Evolutionary conservation across 2,888 invertebrate species (phyloP).

Genomic region (Galerucella pusilla): DNA sequence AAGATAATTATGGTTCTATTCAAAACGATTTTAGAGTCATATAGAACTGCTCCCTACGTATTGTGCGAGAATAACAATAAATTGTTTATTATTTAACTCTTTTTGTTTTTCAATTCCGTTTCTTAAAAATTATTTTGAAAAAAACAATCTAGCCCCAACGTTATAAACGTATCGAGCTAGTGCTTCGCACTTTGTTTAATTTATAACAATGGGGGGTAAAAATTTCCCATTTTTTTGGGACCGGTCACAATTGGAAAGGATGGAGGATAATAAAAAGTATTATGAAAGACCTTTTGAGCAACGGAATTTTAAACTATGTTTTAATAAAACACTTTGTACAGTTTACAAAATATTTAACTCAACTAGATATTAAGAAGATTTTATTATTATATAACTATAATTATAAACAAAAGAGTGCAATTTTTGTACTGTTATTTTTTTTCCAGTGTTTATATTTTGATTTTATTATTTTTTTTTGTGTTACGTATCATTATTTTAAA

Average conservation of each 20-base stretch:
- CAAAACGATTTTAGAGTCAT: slow-evolving; percentile 16
- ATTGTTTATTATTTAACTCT: slow-evolving; percentile 8
- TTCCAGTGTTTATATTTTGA: slow-evolving; percentile 38
- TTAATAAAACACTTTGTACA: slow-evolving; percentile 3
- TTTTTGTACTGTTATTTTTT: slow-evolving; percentile 37
- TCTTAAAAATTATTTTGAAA: background rate
- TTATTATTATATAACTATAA: slow-evolving; percentile 12
- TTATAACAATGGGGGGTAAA: too few species aligned
- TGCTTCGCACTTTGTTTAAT: background rate
- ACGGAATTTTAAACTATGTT: background rate
- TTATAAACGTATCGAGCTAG: background rate
- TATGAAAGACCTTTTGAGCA: background rate
- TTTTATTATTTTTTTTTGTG: slow-evolving; percentile 40
- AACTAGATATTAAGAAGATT: slow-evolving; percentile 9
- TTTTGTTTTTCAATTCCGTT: background rate
- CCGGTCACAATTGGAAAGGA: too few species aligned
- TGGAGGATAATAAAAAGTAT: too few species aligned
- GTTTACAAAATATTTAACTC: slow-evolving; percentile 12
- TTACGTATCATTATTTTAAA: slow-evolving; percentile 43
- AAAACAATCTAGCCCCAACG: too few species aligned
- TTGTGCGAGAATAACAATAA: background rate
- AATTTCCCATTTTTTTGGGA: too few species aligned
- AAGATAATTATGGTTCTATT: slow-evolving; percentile 21
- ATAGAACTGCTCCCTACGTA: slow-evolving; percentile 17
- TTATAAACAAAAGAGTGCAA: slow-evolving; percentile 28